Evolutionary conservation across 2,797 vertebrate genomes (phyloP), one percentile per base, ranked within the genome.

Genomic region (Chloroceryle inda): DNA sequence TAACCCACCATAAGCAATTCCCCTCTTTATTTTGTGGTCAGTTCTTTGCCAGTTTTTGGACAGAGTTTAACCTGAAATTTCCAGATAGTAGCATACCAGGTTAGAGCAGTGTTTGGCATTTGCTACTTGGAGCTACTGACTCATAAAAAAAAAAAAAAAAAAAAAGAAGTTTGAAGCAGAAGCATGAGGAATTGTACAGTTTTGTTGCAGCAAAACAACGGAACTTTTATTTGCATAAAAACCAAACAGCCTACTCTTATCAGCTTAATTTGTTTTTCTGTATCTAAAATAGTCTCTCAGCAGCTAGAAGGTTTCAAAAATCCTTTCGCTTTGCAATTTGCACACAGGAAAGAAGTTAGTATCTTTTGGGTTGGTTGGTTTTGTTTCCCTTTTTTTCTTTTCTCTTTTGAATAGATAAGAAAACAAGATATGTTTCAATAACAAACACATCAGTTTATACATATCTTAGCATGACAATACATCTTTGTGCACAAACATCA

Each of bases 401-500:
- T 22, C 31, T 26, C 27, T 76, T 95, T 81, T 58, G 18, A 89
- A 78, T 40, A 85, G 29, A 55, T 50, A 82, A 8, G 31, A 82
- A 84, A 90, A 75, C 8, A 56, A 81, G 35, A 9, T 76, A 66
- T 63, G 27, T 90, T 94, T 85, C 74, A 85, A 53, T 69, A 96
- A 76, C 55, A 82, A 93, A 50, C 59, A 76, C 13, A 56, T 45
- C 52, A 42, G 52, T 94, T 96, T 79, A 73, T 53, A 87, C 7
- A 72, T 66, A 78, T 44, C 67, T 61, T 91, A 92, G 92, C 44
- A 20, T 45, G 67, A 23, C 83, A 56, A 87, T 94, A 64, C 31
- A 87, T 94, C 88, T 89, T 81, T 67, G 85, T 74, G 74, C 40
- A 63, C 38, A 91, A 89, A 50, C 90, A 95, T 76, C 80, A 88